These are phyloP conservation scores for Sebastes nivosus DNA, from an alignment of 2,797 vertebrate species.

Conservation along the genomic window DNA sequence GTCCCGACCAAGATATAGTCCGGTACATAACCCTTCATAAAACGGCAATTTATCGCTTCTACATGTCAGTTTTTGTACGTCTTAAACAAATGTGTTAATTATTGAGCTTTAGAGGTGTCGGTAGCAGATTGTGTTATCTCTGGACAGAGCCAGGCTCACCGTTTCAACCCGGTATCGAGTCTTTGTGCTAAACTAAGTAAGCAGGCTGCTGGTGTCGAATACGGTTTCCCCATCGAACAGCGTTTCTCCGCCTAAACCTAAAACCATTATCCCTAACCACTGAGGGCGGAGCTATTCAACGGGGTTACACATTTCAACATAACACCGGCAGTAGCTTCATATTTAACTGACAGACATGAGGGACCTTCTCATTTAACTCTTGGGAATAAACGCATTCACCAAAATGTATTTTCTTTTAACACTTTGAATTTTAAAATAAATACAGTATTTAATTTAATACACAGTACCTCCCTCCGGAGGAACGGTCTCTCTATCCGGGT, in stretches of 20 bases:
- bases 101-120: neutral
- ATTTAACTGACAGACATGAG: neutral
- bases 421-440: neutral
- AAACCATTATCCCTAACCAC: neutral
- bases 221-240: no score
- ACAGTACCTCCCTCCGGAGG: conserved; percentile 3
- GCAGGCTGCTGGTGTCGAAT: neutral
- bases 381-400: neutral
- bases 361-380: neutral
- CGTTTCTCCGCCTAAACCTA: neutral
- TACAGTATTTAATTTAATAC: neutral
- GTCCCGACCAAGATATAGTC: neutral
- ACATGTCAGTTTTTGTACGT: no score
- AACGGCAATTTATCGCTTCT: no score
- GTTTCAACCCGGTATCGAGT: neutral
- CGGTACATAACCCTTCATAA: neutral
- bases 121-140: neutral
- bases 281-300: no score
- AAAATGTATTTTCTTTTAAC: neutral
- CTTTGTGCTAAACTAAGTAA: neutral
- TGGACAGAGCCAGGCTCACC: neutral
- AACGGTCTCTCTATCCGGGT: conserved; percentile 1
- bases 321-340: neutral
- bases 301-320: neutral
- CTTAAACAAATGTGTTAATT: neutral